These are phyloP conservation scores for Hypanus sabinus DNA, from an alignment of 2,113 vertebrate species.

Conservation along the genomic window DNA sequence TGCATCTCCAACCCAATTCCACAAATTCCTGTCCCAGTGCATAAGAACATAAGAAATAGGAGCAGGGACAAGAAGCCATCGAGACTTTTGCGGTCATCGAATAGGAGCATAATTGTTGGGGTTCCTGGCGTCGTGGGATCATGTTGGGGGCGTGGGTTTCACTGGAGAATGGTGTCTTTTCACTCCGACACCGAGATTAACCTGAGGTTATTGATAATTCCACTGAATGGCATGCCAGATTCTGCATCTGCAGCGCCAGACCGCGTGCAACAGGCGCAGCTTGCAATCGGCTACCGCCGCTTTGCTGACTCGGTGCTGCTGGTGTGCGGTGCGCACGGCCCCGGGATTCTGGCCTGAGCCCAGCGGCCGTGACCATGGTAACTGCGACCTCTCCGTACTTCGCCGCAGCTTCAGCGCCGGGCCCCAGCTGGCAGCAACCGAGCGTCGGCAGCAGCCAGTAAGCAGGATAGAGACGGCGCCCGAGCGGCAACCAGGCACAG, in stretches of 20 bases:
- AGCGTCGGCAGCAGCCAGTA: neutral
- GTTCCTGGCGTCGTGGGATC: neutral
- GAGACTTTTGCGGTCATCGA: neutral
- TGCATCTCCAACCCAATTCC: no score
- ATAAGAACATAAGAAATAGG: no score
- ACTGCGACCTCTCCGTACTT: constrained; percentile 41
- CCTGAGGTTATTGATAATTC: neutral
- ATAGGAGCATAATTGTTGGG: neutral
- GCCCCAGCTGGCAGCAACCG: no score
- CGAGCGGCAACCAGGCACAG: neutral
- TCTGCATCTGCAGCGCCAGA: neutral
- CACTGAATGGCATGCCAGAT: neutral
- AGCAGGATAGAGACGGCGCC: neutral
- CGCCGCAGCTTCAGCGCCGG: neutral
- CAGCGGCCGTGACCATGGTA: constrained; percentile 42
- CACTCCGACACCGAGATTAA: neutral
- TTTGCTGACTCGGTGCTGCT: neutral
- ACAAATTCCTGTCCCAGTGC: no score
- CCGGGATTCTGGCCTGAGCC: neutral
- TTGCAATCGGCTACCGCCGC: neutral
- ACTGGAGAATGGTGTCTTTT: constrained; percentile 34
- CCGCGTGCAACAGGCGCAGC: neutral
- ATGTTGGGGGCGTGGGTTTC: neutral
- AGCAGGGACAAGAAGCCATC: constrained; percentile 55
- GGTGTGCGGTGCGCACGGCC: neutral